phyloP scores from a whole-genome alignment of 2,113 vertebrate species.

The Pseudorasbora parva region DNA sequence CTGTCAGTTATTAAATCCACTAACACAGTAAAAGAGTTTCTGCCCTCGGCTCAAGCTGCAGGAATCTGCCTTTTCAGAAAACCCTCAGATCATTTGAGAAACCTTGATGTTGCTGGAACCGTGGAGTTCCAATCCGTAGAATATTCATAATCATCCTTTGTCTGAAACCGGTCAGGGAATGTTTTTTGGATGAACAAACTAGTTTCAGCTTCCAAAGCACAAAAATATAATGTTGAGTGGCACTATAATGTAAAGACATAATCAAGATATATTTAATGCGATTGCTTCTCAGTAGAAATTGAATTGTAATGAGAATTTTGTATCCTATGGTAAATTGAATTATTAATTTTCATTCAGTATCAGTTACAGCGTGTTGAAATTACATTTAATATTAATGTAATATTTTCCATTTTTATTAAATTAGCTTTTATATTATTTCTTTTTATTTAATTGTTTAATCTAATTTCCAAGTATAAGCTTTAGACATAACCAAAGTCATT shows the following conservation, averaged over 20 bases:
- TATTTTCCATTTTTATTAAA: background rate
- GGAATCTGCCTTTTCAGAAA: background rate
- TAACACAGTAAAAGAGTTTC: slow-evolving; percentile 67
- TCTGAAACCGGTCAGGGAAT: background rate
- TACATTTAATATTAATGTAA: too few species aligned
- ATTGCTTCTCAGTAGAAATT: background rate
- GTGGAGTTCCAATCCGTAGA: background rate
- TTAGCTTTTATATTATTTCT: background rate
- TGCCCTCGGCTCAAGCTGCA: slow-evolving; percentile 38
- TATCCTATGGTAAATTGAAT: too few species aligned
- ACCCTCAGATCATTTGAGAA: background rate
- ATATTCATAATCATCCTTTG: background rate
- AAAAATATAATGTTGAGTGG: background rate
- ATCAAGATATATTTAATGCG: background rate
- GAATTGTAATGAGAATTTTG: background rate
- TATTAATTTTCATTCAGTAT: too few species aligned
- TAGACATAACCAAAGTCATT: background rate
- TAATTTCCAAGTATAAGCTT: background rate
- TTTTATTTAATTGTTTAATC: background rate
- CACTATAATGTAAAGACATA: background rate
- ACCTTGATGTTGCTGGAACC: slow-evolving; percentile 4
- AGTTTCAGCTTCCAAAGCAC: background rate
- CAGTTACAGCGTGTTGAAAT: too few species aligned
- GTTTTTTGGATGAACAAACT: background rate
- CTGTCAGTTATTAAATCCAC: slow-evolving; percentile 71